A percentile compares a stretch with the other conserved stretches of the same genome.
Evolutionary conservation across 2,888 invertebrate genomes (phyloP).

Genomic region (Cantharis flavilabris): DNA sequence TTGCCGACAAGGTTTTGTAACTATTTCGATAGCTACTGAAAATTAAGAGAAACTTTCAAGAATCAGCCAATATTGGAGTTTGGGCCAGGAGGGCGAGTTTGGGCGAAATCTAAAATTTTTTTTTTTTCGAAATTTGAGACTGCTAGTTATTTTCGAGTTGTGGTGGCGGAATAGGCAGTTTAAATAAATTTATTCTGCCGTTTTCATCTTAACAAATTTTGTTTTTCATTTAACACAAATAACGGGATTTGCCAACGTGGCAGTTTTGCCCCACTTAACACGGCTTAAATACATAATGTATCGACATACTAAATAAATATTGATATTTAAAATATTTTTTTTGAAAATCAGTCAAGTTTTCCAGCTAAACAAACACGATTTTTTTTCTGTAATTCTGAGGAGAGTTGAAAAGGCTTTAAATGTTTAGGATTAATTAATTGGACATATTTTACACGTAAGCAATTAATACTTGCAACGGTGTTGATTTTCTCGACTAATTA

Average conservation of each 20-base stretch:
- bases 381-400: neutral
- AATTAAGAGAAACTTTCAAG: neutral
- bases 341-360: neutral
- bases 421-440: constrained; percentile 22
- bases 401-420: neutral
- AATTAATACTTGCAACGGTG: constrained; percentile 37
- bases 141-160: too few relatives aligned
- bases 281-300: neutral
- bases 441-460: constrained; percentile 28
- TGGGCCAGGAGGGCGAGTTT: too few relatives aligned
- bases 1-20: neutral
- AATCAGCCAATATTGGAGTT: too few relatives aligned
- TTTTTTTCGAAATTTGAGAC: too few relatives aligned
- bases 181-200: too few relatives aligned
- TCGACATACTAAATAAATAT: neutral
- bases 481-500: constrained; percentile 53
- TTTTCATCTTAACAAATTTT: too few relatives aligned
- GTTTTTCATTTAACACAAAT: too few relatives aligned
- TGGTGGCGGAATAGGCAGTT: too few relatives aligned
- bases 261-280: neutral
- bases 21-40: neutral
- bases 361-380: neutral
- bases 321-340: neutral
- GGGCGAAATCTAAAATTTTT: too few relatives aligned
- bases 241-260: neutral